A percentile compares a stretch with the other conserved stretches of the same genome.
Evolutionary conservation across 2,797 vertebrate genomes (phyloP).

Genomic region (Rhinogobio ventralis): DNA sequence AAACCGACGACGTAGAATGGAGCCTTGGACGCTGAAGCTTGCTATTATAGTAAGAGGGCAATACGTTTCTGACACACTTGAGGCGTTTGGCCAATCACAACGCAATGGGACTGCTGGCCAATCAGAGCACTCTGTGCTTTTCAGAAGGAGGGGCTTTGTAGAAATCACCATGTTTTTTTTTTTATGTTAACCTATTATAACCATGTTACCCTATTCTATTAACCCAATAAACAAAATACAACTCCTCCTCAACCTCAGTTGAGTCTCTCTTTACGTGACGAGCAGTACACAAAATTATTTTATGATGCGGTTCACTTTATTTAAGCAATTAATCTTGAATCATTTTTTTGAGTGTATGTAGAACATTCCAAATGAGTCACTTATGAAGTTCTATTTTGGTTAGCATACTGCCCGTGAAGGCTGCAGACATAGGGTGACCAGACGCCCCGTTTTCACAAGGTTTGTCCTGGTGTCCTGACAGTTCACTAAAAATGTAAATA

Average conservation of each 20-base stretch:
- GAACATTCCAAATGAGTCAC: constrained; percentile 4
- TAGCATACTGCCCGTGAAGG: neutral
- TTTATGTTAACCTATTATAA: neutral
- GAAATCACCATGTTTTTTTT: neutral
- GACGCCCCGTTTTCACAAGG: neutral
- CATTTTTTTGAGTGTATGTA: too few relatives aligned
- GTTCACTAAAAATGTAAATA: constrained; percentile 16
- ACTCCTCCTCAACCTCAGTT: neutral
- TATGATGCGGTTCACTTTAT: too few relatives aligned
- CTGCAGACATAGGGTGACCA: constrained; percentile 4
- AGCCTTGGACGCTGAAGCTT: too few relatives aligned
- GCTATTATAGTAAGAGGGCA: too few relatives aligned
- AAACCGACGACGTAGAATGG: too few relatives aligned
- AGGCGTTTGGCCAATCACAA: too few relatives aligned
- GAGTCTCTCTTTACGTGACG: neutral
- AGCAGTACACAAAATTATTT: too few relatives aligned
- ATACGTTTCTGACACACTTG: neutral
- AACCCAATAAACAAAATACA: neutral
- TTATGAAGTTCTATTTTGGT: neutral
- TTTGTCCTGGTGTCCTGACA: constrained; percentile 6
- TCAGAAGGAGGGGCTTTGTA: neutral
- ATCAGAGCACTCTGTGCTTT: neutral
- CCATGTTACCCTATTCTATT: neutral
- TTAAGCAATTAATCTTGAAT: too few relatives aligned
- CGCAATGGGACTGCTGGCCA: neutral